These are phyloP conservation scores for Watsonalla binaria DNA, from an alignment of 2,888 invertebrate genomes.

Conservation along the genomic window DNA sequence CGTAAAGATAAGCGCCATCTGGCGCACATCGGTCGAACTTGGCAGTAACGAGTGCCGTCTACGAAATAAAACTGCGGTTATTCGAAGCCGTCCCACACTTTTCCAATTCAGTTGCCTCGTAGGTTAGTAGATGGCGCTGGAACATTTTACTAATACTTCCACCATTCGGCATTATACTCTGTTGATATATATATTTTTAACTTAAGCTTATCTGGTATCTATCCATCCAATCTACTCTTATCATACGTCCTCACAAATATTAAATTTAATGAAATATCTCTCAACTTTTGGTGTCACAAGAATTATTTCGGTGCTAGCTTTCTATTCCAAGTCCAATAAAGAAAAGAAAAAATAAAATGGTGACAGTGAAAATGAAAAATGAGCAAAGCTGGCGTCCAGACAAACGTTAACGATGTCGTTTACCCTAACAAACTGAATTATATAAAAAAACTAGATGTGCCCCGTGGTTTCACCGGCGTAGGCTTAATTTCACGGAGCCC, in stretches of 20 bases:
- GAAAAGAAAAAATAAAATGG: slow-evolving; percentile 42
- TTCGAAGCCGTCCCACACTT: neutral
- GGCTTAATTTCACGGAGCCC: too few species aligned
- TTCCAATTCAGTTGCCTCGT: neutral
- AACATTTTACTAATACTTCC: too few species aligned
- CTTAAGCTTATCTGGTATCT: too few species aligned
- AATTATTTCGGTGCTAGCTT: slow-evolving; percentile 40
- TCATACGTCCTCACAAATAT: too few species aligned
- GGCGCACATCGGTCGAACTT: neutral
- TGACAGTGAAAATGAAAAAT: slow-evolving; percentile 45
- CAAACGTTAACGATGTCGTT: slow-evolving; percentile 58
- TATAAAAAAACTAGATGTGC: too few species aligned
- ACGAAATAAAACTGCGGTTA: neutral
- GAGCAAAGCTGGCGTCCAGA: slow-evolving; percentile 42
- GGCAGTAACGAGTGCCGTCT: neutral
- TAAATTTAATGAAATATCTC: too few species aligned
- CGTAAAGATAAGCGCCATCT: neutral
- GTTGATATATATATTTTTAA: too few species aligned
- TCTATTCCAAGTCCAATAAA: slow-evolving; percentile 49
- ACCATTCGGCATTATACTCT: too few species aligned
- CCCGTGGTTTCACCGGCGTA: too few species aligned
- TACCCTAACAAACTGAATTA: slow-evolving; percentile 30
- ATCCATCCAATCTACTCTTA: too few species aligned
- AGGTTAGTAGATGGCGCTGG: neutral
- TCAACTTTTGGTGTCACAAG: too few species aligned